Percentiles rank a stretch among this genome's conserved stretches.
Conservation (phyloP, 2,797 vertebrate genomes). For the Spondyliosoma cantharus region DNA sequence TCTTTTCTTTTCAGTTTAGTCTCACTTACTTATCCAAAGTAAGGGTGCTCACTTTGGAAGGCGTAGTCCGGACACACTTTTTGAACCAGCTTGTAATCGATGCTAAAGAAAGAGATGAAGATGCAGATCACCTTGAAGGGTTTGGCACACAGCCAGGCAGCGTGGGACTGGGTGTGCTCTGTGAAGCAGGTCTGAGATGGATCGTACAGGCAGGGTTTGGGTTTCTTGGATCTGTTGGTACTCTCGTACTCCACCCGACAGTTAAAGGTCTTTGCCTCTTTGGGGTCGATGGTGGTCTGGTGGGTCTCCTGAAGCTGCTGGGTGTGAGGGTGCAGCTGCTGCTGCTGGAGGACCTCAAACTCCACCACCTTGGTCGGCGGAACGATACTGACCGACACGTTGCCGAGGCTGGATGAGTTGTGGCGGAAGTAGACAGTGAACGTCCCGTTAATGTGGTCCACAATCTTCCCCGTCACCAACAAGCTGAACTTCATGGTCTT, state of each 20-base stretch:
- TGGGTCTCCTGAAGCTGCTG: slow-evolving; percentile 84
- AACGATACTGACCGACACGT: slow-evolving; percentile 96
- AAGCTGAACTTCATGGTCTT: slow-evolving; percentile 95
- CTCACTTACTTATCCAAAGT: slow-evolving; percentile 88
- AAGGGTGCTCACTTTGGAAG: slow-evolving; percentile 96
- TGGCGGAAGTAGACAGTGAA: slow-evolving; percentile 98
- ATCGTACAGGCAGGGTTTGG: slow-evolving; percentile 95
- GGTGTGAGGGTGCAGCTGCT: slow-evolving; percentile 80
- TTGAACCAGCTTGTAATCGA: slow-evolving; percentile 98
- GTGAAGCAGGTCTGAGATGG: slow-evolving; percentile 96
- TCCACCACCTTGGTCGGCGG: slow-evolving; percentile 95
- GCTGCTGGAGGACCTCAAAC: slow-evolving; percentile 89
- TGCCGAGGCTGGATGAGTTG: slow-evolving; percentile 97
- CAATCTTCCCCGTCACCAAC: slow-evolving; percentile 96
- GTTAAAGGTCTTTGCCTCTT: slow-evolving; percentile 92
- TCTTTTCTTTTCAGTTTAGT: slow-evolving; percentile 51
- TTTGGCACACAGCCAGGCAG: slow-evolving; percentile 96
- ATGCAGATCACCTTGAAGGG: slow-evolving; percentile 99
- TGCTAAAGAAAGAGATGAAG: slow-evolving; percentile 98
- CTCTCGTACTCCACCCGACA: slow-evolving; percentile 97
- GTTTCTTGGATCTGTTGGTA: slow-evolving; percentile 94
- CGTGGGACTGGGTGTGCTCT: slow-evolving; percentile 96
- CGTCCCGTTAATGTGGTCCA: slow-evolving; percentile 97
- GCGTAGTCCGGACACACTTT: slow-evolving; percentile 99
- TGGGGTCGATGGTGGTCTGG: slow-evolving; percentile 90